Percentiles rank a stretch among this genome's conserved stretches.
Conservation (phyloP, 2,888 invertebrate species). For the Aleiodes leptofemur region DNA sequence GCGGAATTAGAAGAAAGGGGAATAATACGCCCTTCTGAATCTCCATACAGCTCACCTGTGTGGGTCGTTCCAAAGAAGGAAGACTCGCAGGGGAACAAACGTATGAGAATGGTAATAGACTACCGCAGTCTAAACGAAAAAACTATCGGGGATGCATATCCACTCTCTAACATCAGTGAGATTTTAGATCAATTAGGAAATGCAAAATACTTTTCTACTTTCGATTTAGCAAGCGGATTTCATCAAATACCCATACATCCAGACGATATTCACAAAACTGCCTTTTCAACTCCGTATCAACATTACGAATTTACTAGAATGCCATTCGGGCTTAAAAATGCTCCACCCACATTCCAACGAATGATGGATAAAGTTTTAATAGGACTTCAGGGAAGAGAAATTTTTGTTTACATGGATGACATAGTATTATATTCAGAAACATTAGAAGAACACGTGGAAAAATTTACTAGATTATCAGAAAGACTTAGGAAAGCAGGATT, state of each 20-base stretch:
- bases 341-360: constrained; percentile 65
- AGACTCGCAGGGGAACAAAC: constrained; percentile 40
- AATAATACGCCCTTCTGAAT: no score
- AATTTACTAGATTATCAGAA: constrained; percentile 23
- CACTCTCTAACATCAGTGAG: constrained; percentile 55
- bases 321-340: constrained; percentile 56
- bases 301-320: constrained; percentile 57
- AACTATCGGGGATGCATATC: constrained; percentile 50
- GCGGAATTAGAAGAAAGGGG: no score
- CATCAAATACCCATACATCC: constrained; percentile 60
- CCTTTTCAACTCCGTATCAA: constrained; percentile 48
- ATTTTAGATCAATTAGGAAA: constrained; percentile 33
- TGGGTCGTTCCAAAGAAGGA: constrained; percentile 41
- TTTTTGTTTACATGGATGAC: constrained; percentile 57
- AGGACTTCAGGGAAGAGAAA: constrained; percentile 34
- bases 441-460: constrained; percentile 37
- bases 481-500: constrained; percentile 21
- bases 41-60: no score
- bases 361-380: constrained; percentile 68
- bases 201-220: constrained; percentile 25
- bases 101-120: constrained; percentile 47
- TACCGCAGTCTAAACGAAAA: constrained; percentile 49
- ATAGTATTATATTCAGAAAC: constrained; percentile 33
- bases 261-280: constrained; percentile 48
- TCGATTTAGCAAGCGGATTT: constrained; percentile 56